Base-by-base conservation (phyloP, 2,888 invertebrate genomes). In the Drosophila robusta region DNA sequence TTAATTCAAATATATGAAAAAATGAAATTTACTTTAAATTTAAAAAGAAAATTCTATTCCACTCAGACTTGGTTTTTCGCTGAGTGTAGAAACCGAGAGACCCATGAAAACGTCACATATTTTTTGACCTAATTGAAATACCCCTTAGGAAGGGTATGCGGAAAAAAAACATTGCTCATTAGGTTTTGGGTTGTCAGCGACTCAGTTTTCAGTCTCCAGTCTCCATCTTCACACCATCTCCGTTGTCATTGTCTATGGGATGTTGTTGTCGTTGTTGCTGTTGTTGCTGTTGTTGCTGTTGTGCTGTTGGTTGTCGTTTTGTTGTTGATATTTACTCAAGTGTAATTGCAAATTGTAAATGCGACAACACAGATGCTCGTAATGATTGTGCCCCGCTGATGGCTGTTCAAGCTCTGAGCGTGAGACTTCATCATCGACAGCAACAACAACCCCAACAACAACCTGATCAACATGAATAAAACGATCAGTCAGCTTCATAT, bases 321-420 rank as follows among this genome's bases (percentile, higher is more conserved):
- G 50, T 58, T 85, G 84, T 87, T 90, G 82, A 81, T 87, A 82
- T 87, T 87, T 87, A 82, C 78, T 82, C 88, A 90, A 86, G 88
- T 89, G 88, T 87, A 89, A 89, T 89, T 89, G 87, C 90, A 80
- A 86, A 89, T 90, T 89, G 89, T 88, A 89, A 89, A 89, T 80
- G 83, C 85, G 89, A 88, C 89, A 83, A 87, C 87, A 82, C 81
- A 82, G 81, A 82, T 82, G 81, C 87, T 79, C 85, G 67, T 75
- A 72, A 80, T 85, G 80, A 79, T 82, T 61, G 70, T 74, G 65
- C 47, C 60, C 34, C 46, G 44, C 56, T 69, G 75, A 29, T 64
- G 71, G 46, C 39, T 58, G 57, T 64, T 71, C 52, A 36, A 64
- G 70, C 77, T 68, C 47, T n/a, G 39, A 69, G 75, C 75, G 75